Percentiles rank a stretch among this genome's conserved stretches.
These are phyloP conservation scores for Drymonia ruficornis DNA, from an alignment of 2,888 invertebrate species.

Conservation along the genomic window DNA sequence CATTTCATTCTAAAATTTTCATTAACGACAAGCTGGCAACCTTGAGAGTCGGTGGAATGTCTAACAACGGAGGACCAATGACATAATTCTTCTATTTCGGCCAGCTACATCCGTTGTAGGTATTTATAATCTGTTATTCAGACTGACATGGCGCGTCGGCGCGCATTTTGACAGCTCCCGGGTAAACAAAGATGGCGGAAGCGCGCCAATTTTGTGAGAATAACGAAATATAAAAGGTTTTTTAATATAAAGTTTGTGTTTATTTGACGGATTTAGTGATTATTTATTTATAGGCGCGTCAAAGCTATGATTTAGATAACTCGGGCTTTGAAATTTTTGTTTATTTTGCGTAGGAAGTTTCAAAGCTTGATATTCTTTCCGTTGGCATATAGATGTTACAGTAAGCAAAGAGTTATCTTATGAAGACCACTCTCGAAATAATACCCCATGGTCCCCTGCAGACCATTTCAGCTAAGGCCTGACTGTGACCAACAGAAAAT, in stretches of 20 bases:
- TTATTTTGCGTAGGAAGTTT: no score
- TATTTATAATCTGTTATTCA: conserved; percentile 58
- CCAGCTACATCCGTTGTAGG: conserved; percentile 51
- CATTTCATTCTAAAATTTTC: conserved; percentile 14
- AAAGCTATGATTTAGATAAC: neutral
- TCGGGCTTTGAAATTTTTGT: no score
- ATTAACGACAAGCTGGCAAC: conserved; percentile 32
- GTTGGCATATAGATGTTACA: no score
- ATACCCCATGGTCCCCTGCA: no score
- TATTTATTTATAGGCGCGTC: no score
- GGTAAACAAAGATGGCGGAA: conserved; percentile 37
- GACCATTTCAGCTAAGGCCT: no score
- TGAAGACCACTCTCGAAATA: no score
- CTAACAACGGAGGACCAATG: conserved; percentile 43
- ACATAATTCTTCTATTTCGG: conserved; percentile 76
- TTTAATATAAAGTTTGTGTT: neutral
- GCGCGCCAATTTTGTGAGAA: conserved; percentile 11
- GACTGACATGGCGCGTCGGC: conserved; percentile 16
- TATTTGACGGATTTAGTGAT: neutral
- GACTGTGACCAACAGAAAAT: no score
- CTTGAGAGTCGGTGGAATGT: conserved; percentile 41
- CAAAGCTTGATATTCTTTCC: no score
- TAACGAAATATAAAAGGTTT: conserved; percentile 3
- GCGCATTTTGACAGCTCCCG: conserved; percentile 33
- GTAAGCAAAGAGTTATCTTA: no score